Base-by-base conservation (phyloP, 2,113 vertebrate genomes). In the Emydocephalus ijimae region DNA sequence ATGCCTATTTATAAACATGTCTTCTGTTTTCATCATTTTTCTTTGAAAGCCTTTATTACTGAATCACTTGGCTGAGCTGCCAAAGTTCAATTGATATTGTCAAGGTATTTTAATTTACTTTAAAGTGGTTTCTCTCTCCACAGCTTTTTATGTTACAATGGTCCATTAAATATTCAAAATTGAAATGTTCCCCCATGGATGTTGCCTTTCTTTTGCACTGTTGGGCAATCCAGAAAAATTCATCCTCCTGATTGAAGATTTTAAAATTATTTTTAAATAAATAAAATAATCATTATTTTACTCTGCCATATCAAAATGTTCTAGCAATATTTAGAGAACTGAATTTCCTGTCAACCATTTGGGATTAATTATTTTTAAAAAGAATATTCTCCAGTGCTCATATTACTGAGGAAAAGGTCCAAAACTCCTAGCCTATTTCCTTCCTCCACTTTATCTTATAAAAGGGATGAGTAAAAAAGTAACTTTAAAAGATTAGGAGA, bases 51-150 rank as follows among this genome's bases (percentile, higher is more conserved):
- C 1, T 91, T 85, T 92, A 4, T 93, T 3, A 45, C 21, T 91
- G 54, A 21, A 2, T 1, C 45, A 1, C 0, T 89, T 90, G 5
- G 0, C 86, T 94, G 61, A 2, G 57, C 0, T 1, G 11, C 7
- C 50, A 20, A 89, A 2, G 15, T 85, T 92, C 54, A 93, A 95
- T 52, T 9, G 0, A 23, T 90, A 4, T 52, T 14, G 1, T 86
- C 3, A 90, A 92, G 20, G 3, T 74, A 57, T 88, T 94, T 94
- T 96, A 94, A 11, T 57, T 85, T 87, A 43, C 56, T 88, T 95
- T 90, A 24, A 39, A 54, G 54, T 15, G 21, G 89, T 88, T 92
- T 94, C 2, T 89, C 23, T 50, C 0, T 0, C 54, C 74, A 26
- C 7, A 87, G 0, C 34, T 74, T 0, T 74, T 74, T 90, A 91